Evolutionary conservation across 1,140 invertebrate species (phyloP), one percentile per base, ranked within the genome.

Genomic region (Thaumetopoea pityocampa): DNA sequence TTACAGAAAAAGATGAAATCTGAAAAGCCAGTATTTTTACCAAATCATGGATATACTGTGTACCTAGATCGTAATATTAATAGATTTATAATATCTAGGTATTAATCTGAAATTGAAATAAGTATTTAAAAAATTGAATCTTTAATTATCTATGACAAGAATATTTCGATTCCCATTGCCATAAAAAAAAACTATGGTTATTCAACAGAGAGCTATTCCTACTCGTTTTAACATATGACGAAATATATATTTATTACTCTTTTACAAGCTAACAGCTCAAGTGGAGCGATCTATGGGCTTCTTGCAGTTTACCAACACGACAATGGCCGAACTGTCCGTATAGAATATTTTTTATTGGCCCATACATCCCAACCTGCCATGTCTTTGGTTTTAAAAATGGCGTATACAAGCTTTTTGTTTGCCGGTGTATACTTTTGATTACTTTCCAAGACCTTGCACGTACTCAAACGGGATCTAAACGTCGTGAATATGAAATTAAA

Each of bases 311-410:
- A 85, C 78, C 80, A 84, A 84, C 80, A 84, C 80, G 80, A 84
- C 78, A 82, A 85, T 85, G 81, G 81, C 80, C 80, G 80, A 80
- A 82, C 70, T 79, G 71, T 77, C 70, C 59, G 78, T 72, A 76
- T 76, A 76, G 69, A 62, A 81, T 79, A 84, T 84, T 84, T 84
- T 84, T 84, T 84, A 82, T 84, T 82, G 80, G 80, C 76, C 69
- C 77, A 61, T 80, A 79, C 76, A 78, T 67, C 67, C 65, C 69
- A 67, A 80, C 74, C 77, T 84, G 81, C 83, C 83, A 85, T 86
- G 83, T 86, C 83, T 84, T 82, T 81, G 83, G 83, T 85, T 85
- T 85, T 83, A 86, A 86, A 86, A 86, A 86, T 86, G 83, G 83
- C 83, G 83, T 86, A 85, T 86, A 86, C 81, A 85, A 85, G 81